Base-by-base conservation (phyloP, 1,140 invertebrate species). In the Ceratosolen fusciceps region DNA sequence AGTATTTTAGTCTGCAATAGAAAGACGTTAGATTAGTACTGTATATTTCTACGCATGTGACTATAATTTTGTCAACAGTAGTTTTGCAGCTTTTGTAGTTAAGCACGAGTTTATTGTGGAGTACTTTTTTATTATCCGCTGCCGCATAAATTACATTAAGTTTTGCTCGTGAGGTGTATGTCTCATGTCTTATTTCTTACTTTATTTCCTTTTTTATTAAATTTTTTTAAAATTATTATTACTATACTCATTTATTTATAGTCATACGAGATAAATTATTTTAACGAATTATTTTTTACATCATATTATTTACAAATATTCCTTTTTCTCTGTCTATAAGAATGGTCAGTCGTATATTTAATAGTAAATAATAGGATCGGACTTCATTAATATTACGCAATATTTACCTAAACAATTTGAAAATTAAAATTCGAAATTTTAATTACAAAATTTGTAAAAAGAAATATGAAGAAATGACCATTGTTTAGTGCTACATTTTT, bases 61-160 rank as follows among this genome's bases (percentile, higher is more conserved):
- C 85, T 89, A 84, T 89, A 86, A 87, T 86, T 89, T 89, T 90
- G 85, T 86, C 86, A 85, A 88, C 85, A 83, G 87, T 90, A 89
- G 89, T 89, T 89, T 90, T 88, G 88, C 88, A 87, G 89, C 89
- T 90, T 90, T 84, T 87, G 86, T 90, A 90, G 88, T 89, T 88
- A 83, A 89, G 88, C 89, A 90, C 89, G 88, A 88, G 83, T 84
- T 89, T 87, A 87, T 83, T 89, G 86, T 89, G 83, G 84, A 87
- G 70, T 80, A 84, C 85, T 81, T 85, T 85, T 85, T 83, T 86
- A 87, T 86, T 71, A 70, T 87, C 80, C 83, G 86, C 87, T 86
- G 82, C 87, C 88, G 86, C 85, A 85, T 85, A 86, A 85, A 84
- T 80, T 87, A 83, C 84, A 83, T 87, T 87, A 82, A 89, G 86